Percentiles rank a stretch among this genome's conserved stretches.
Conservation (phyloP, 2,113 vertebrate species). For the Melanotaenia duboulayi region DNA sequence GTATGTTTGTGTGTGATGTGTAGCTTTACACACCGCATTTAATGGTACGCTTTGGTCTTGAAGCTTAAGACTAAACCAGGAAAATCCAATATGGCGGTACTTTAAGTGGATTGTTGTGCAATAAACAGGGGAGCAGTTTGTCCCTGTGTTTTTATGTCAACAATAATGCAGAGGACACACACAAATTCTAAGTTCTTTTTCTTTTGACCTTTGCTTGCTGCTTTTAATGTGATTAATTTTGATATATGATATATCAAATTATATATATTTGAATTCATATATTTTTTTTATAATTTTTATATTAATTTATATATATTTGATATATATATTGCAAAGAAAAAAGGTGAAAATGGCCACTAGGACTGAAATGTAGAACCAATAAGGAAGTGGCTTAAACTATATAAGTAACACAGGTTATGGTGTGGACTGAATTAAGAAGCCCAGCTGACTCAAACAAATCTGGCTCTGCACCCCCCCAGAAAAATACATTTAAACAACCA, state of each 20-base stretch:
- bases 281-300: too few relatives aligned
- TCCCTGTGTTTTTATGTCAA: slow-evolving; percentile 79
- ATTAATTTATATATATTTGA: too few relatives aligned
- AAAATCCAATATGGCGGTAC: slow-evolving; percentile 50
- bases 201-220: slow-evolving; percentile 42
- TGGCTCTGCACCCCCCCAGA: too few relatives aligned
- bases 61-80: slow-evolving; percentile 48
- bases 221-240: slow-evolving; percentile 3
- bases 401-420: neutral
- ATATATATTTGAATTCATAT: too few relatives aligned
- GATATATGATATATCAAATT: too few relatives aligned
- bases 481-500: too few relatives aligned
- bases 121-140: slow-evolving; percentile 71
- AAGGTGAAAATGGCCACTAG: neutral
- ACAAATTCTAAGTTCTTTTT: slow-evolving; percentile 24
- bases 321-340: too few relatives aligned
- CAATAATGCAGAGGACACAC: slow-evolving; percentile 48
- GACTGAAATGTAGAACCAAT: neutral
- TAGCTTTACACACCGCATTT: slow-evolving; percentile 34
- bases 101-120: slow-evolving; percentile 65
- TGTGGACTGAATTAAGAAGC: neutral
- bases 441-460: too few relatives aligned
- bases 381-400: neutral
- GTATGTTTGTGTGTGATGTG: slow-evolving; percentile 19
- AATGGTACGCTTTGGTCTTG: slow-evolving; percentile 4